These are phyloP conservation scores for Halcyon senegalensis DNA, from an alignment of 2,113 vertebrate genomes.

Conservation along the genomic window DNA sequence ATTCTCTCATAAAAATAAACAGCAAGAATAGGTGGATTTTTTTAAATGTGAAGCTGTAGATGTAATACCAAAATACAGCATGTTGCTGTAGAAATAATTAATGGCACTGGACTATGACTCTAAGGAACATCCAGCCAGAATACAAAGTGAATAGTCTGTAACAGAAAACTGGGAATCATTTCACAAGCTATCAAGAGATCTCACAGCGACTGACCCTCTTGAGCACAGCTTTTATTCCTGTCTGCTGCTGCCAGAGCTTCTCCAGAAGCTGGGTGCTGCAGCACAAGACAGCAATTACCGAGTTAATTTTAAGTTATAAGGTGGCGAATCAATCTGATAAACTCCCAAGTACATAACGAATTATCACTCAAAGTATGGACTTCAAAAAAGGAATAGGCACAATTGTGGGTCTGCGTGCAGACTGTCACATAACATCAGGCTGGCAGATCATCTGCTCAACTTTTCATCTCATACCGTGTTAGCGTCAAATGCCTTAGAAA, in stretches of 20 bases:
- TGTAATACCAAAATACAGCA: background rate
- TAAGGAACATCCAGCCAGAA: background rate
- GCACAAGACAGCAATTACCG: background rate
- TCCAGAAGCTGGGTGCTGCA: background rate
- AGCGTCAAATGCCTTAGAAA: background rate
- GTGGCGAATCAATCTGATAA: background rate
- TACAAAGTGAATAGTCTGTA: conserved; percentile 3
- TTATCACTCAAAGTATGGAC: background rate
- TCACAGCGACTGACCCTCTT: background rate
- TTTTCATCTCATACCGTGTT: background rate
- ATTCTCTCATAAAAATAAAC: background rate
- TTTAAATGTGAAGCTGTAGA: background rate
- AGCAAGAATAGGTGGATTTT: background rate
- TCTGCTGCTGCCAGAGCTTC: background rate
- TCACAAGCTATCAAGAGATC: conserved; percentile 5
- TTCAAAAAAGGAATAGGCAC: background rate
- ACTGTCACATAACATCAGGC: background rate
- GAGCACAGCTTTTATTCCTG: background rate
- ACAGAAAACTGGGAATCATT: conserved; percentile 19
- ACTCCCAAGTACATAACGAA: background rate
- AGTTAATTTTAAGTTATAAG: background rate
- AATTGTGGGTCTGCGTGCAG: background rate
- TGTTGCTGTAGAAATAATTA: conserved; percentile 10
- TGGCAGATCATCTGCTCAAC: background rate
- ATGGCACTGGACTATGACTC: background rate